Conservation (phyloP, 1,140 invertebrate genomes). For the Drosophila auraria region DNA sequence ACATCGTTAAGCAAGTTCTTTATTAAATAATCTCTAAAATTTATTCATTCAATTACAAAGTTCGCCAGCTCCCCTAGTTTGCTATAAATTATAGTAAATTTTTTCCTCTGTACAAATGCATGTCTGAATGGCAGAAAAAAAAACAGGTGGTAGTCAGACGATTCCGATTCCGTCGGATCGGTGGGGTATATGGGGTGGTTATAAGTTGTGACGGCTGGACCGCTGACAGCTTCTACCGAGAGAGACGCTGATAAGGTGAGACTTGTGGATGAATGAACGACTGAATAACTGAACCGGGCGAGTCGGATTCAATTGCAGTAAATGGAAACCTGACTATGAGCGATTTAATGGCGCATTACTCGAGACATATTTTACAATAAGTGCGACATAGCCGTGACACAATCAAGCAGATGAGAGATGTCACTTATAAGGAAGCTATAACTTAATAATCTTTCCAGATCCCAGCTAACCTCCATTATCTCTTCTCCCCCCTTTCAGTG, state of each 20-base stretch:
- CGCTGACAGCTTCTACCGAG: conserved; percentile 30
- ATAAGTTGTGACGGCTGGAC: conserved; percentile 30
- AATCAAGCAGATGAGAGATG: conserved; percentile 7
- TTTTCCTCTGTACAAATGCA: conserved; percentile 11
- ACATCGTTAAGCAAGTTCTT: too few relatives aligned
- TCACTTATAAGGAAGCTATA: background rate
- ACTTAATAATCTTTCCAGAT: background rate
- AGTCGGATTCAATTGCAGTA: conserved; percentile 31
- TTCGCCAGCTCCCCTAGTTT: too few relatives aligned
- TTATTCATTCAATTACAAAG: too few relatives aligned
- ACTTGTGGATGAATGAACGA: conserved; percentile 51
- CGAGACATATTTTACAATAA: background rate
- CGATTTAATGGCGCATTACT: conserved; percentile 47
- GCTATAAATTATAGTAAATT: too few relatives aligned
- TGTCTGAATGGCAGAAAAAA: conserved; percentile 29
- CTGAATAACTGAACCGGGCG: conserved; percentile 19
- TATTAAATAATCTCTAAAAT: too few relatives aligned
- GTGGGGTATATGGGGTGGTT: conserved; percentile 8
- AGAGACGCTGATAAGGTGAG: conserved; percentile 48
- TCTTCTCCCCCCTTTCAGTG: conserved; percentile 82
- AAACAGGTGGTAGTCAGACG: conserved; percentile 28
- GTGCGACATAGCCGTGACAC: conserved; percentile 25
- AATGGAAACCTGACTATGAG: conserved; percentile 36
- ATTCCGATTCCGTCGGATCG: conserved; percentile 5
- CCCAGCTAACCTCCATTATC: background rate